A percentile compares a stretch with the other conserved stretches of the same genome.
Conservation (phyloP, 2,797 vertebrate genomes). For the Pipistrellus nathusii region DNA sequence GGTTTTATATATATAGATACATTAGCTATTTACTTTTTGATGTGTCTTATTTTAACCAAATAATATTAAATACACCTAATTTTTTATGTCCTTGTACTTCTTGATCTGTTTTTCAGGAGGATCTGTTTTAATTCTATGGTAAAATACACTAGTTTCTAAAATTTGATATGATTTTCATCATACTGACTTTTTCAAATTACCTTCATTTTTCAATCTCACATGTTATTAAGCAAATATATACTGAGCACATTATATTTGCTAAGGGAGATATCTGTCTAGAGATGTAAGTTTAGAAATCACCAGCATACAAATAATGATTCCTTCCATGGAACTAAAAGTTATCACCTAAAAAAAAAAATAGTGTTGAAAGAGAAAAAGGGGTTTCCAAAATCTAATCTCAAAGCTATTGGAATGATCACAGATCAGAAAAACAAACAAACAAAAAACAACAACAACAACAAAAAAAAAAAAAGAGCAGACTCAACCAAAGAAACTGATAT, state of each 20-base stretch:
- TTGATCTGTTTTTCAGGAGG: background rate
- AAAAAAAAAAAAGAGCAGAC: background rate
- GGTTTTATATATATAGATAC: background rate
- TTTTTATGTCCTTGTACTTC: background rate
- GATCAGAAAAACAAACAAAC: background rate
- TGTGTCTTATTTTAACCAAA: background rate
- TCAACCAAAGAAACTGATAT: background rate
- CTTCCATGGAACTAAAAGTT: background rate
- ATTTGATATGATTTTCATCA: slow-evolving; percentile 20
- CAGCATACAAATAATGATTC: background rate
- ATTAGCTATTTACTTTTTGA: background rate
- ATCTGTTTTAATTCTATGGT: background rate
- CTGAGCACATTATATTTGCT: background rate
- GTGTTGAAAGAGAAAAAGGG: background rate
- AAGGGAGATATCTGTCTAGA: background rate
- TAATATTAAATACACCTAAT: background rate
- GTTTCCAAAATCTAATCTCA: background rate
- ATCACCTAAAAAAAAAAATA: background rate
- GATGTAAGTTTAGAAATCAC: slow-evolving; percentile 7
- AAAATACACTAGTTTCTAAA: slow-evolving; percentile 2
- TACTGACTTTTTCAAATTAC: background rate
- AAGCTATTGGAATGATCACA: background rate
- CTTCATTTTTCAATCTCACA: background rate
- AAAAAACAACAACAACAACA: too few relatives aligned
- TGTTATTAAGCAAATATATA: background rate